Evolutionary conservation across 92 coral and sea anemone genomes (phyloP).

Genomic region (Palythoa grandiflora): DNA sequence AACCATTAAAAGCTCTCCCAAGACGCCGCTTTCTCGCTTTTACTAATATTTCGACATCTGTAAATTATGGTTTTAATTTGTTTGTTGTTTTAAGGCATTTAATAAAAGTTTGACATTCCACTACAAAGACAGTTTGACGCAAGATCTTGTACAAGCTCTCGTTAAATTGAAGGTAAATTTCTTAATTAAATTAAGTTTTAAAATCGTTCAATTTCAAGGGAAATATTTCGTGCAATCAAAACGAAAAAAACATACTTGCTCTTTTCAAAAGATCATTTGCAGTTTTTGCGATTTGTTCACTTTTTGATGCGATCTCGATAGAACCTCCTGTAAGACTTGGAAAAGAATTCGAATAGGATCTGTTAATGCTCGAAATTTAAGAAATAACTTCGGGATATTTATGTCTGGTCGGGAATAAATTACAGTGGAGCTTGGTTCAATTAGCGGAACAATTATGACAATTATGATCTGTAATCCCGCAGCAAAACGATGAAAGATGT

Average conservation of each 20-base stretch:
- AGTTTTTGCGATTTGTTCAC: no score
- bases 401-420: slow-evolving; percentile 10
- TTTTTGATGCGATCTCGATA: not conserved
- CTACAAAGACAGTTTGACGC: slow-evolving; percentile 33
- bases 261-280: no score
- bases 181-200: slow-evolving; percentile 3
- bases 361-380: slow-evolving; percentile 7
- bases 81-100: slow-evolving; percentile 64
- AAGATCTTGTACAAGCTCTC: slow-evolving; percentile 6
- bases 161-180: not conserved
- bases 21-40: slow-evolving; percentile 21
- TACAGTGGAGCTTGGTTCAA: slow-evolving; percentile 26
- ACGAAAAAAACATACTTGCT: not conserved
- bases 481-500: slow-evolving; percentile 40
- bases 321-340: not conserved
- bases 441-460: slow-evolving; percentile 44
- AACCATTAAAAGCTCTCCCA: slow-evolving; percentile 47
- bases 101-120: slow-evolving; percentile 58
- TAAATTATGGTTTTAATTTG: slow-evolving; percentile 43
- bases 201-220: not conserved
- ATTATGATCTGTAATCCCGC: slow-evolving; percentile 42
- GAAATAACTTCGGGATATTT: slow-evolving; percentile 9
- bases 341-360: not conserved
- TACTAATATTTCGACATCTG: slow-evolving; percentile 43
- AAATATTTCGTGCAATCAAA: not conserved